Evolutionary conservation across 2,888 invertebrate species (phyloP).

Genomic region (Idaea biselata): DNA sequence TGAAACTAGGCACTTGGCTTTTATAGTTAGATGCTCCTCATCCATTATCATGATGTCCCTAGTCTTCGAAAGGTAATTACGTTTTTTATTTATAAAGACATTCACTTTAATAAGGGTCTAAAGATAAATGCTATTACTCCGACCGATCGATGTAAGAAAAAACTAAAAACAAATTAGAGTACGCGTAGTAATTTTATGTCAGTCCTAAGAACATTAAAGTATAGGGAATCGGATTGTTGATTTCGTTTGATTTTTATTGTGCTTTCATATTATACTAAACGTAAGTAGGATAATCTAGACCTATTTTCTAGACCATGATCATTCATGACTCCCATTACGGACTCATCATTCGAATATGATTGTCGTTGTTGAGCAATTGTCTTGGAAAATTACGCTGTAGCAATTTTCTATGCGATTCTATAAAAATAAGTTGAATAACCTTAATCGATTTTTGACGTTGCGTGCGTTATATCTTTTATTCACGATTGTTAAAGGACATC

Average conservation of each 20-base stretch:
- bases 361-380: slow-evolving; percentile 36
- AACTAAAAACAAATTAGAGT: background rate
- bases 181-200: background rate
- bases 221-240: background rate
- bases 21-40: slow-evolving; percentile 29
- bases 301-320: slow-evolving; percentile 22
- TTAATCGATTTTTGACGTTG: slow-evolving; percentile 43
- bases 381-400: slow-evolving; percentile 47
- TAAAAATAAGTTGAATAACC: slow-evolving; percentile 66
- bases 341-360: slow-evolving; percentile 25
- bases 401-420: slow-evolving; percentile 53
- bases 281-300: slow-evolving; percentile 12
- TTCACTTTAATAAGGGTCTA: slow-evolving; percentile 15
- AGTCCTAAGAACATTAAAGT: background rate
- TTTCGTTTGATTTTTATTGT: background rate
- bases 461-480: slow-evolving; percentile 40
- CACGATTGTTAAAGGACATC: slow-evolving; percentile 44
- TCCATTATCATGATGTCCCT: slow-evolving; percentile 42
- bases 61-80: slow-evolving; percentile 28
- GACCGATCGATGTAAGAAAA: background rate
- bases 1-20: slow-evolving; percentile 34
- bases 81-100: slow-evolving; percentile 20
- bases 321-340: slow-evolving; percentile 18
- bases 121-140: slow-evolving; percentile 15
- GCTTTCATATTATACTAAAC: background rate